Base-by-base conservation (phyloP, 2,888 invertebrate genomes). In the Drosophila nigricruria region DNA sequence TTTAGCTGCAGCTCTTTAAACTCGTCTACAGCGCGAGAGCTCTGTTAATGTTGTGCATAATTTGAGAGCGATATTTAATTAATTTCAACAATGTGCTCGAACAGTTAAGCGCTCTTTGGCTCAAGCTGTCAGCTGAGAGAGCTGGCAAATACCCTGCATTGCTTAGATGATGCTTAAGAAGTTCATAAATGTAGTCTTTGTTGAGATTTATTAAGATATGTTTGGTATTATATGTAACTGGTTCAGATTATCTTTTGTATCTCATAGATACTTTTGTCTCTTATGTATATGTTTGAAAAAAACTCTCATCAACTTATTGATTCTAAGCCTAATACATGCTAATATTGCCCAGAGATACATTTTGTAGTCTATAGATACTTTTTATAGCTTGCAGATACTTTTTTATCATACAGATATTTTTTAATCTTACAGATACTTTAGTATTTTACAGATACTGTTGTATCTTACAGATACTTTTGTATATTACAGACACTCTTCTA, bases 61-160 rank as follows among this genome's bases (percentile, higher is more conserved):
- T 79, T 79, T 54, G 65, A 81, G 65, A 54, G 57, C 34, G 53
- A 23, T 59, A 65, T 60, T 81, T 68, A 77, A 87, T 82, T 86
- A 80, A 83, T 72, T 83, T 66, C 42, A 71, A 77, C 65, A 68
- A 86, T 56, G 61, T 52, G 30, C 25, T 64, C 27, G 32, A 10
- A 42, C 32, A 16, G 23, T 42, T 9, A 40, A 67, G 45, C 9
- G 18, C 23, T 49, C 36, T 12, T 25, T 9, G 20, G 30, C 43
- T 30, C 14, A 23, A 45, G 50, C 38, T n/a, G 20, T 12, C 14
- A 30, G 27, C 6, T 1, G 10, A 4, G 5, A 36, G n/a, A n/a
- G n/a, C 20, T 5, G 8, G 9, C 23, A 32, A 34, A 53, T 62
- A 56, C 58, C 43, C 71, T 54, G 27, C 1, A 34, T 27, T 25